Percentiles rank a stretch among this genome's conserved stretches.
phyloP scores from a whole-genome alignment of 2,888 invertebrate genomes.

The Lepetodrilus schrolli region DNA sequence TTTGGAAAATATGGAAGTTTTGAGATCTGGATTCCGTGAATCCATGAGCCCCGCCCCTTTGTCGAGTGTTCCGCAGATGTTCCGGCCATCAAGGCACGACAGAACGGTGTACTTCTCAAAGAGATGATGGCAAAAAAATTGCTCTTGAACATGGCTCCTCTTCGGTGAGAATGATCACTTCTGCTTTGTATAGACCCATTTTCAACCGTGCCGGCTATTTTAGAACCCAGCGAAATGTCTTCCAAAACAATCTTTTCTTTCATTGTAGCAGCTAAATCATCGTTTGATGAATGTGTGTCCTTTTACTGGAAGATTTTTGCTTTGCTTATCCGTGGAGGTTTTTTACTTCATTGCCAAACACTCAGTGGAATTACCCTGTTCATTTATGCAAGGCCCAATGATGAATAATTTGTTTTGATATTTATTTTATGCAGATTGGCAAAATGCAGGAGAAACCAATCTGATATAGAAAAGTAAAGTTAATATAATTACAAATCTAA shows the following conservation, averaged over 20 bases:
- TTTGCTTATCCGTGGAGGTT: too few relatives aligned
- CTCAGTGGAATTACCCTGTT: too few relatives aligned
- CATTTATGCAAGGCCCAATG: too few relatives aligned
- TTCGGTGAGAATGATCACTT: not conserved
- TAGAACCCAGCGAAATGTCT: constrained; percentile 1
- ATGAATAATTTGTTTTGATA: too few relatives aligned
- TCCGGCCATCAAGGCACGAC: not conserved
- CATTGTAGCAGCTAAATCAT: not conserved
- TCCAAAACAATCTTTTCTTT: not conserved
- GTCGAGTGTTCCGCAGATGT: too few relatives aligned
- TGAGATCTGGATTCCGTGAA: not conserved
- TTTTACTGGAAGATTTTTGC: too few relatives aligned
- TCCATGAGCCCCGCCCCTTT: not conserved
- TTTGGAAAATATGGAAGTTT: not conserved
- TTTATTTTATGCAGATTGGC: too few relatives aligned
- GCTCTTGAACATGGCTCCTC: not conserved
- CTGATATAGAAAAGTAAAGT: too few relatives aligned
- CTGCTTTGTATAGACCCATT: not conserved
- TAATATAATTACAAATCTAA: too few relatives aligned
- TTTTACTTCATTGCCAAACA: too few relatives aligned
- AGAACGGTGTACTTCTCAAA: not conserved
- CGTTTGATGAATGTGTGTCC: constrained; percentile 15
- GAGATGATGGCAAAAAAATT: too few relatives aligned
- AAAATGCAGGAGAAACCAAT: too few relatives aligned
- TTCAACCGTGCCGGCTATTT: constrained; percentile 7